Evolutionary conservation across 1,140 invertebrate genomes (phyloP), one percentile per base, ranked within the genome.

Genomic region (Drosophila carrolli): DNA sequence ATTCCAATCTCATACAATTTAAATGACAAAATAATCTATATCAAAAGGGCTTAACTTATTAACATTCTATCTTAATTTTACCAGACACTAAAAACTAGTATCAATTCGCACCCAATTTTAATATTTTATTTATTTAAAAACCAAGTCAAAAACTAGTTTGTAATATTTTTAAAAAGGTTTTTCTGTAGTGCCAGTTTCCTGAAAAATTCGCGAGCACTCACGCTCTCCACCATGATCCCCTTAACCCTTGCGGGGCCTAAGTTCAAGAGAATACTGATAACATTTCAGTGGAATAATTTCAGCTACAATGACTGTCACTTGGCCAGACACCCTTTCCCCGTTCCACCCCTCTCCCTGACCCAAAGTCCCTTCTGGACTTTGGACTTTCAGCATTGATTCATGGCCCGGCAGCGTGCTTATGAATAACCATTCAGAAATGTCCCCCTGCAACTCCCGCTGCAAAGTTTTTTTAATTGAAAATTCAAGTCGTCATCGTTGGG

Each of bases 381-480:
- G 76, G 56, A 74, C 74, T 78, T 56, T 63, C 47, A 55, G 74
- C 82, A 86, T 85, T 85, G 78, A 85, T 86, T 85, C 81, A 86
- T 78, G 67, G 57, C 75, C 55, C 41, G 43, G 73, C 63, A 48
- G 43, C 73, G 55, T 77, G 66, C 74, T 78, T 86, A 78, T 85
- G 81, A 85, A 85, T 85, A 86, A 81, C 74, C 68, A 81, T 85
- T 85, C 81, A 86, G 41, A 58, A 85, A 85, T 75, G 68, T 50
- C 62, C 55, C 66, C 46, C 48, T 13, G 29, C 61, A 27, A 14
- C 50, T 70, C 35, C 9, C 35, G n/a, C 13, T 71, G 16, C 43
- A 71, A 71, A 71, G 63, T 71, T 60, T 60, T 79, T 85, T 84
- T 84, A 84, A 86, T 85, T 85, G 82, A 81, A 85, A 86, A 73